Percentiles rank a stretch among this genome's conserved stretches.
phyloP scores from a whole-genome alignment of 2,888 invertebrate genomes.

The Drosophila mimica region DNA sequence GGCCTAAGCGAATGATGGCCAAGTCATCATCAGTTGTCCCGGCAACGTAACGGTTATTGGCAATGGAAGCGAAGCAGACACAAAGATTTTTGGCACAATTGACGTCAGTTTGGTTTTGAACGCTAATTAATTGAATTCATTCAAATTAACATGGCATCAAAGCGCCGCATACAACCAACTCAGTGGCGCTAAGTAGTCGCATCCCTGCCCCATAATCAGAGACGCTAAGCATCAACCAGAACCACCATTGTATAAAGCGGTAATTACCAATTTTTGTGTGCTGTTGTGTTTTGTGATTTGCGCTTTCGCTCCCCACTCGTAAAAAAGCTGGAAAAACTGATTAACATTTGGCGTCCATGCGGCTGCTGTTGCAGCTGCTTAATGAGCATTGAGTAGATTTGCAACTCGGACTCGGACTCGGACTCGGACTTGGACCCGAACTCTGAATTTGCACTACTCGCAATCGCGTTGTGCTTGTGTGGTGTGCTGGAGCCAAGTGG shows the following conservation, averaged over 20 bases:
- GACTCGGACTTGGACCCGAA: neutral
- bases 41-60: conserved; percentile 13
- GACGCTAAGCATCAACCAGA: neutral
- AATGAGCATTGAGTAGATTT: conserved; percentile 46
- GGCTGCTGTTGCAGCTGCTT: conserved; percentile 31
- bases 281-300: conserved; percentile 71
- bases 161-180: conserved; percentile 14
- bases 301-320: conserved; percentile 38
- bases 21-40: conserved; percentile 31
- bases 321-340: conserved; percentile 61
- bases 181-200: conserved; percentile 8
- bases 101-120: conserved; percentile 76
- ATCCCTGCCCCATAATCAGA: conserved; percentile 15
- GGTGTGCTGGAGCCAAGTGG: conserved; percentile 16
- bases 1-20: conserved; percentile 32
- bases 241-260: conserved; percentile 19
- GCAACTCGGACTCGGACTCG: neutral
- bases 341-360: conserved; percentile 66
- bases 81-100: conserved; percentile 46
- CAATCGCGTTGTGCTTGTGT: neutral
- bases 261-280: conserved; percentile 70
- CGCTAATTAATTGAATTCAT: conserved; percentile 83
- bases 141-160: conserved; percentile 74
- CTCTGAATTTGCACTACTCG: neutral
- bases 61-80: neutral